phyloP scores from a whole-genome alignment of 2,113 vertebrate species.

The Microtus ochrogaster region DNA sequence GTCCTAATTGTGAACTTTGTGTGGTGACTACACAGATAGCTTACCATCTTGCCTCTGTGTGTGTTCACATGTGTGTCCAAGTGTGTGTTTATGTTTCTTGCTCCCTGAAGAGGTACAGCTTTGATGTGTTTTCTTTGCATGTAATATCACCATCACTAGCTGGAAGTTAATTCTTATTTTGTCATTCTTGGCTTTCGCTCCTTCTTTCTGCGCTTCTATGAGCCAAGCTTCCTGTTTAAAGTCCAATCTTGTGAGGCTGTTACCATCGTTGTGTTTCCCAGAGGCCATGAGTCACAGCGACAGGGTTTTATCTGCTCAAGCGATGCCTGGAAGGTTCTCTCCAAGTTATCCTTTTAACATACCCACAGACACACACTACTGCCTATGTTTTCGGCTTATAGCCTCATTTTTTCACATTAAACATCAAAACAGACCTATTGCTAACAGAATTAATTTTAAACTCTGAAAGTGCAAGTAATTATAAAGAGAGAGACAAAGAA shows the following conservation, averaged over 20 bases:
- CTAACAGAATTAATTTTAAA: conserved; percentile 55
- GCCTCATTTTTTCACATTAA: neutral
- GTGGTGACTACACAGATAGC: neutral
- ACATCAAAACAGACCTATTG: neutral
- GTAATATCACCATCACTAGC: neutral
- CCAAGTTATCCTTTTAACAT: neutral
- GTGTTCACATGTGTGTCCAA: neutral
- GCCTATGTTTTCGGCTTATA: neutral
- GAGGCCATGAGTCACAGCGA: neutral
- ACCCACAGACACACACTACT: neutral
- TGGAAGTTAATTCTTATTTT: conserved; percentile 41
- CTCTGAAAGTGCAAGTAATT: conserved; percentile 33
- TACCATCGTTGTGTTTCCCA: neutral
- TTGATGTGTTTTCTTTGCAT: neutral
- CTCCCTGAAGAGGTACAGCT: conserved; percentile 6
- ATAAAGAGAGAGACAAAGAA: conserved; percentile 36
- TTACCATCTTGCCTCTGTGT: conserved; percentile 32
- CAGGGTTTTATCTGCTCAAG: neutral
- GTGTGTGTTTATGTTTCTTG: conserved; percentile 6
- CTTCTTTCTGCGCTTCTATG: conserved; percentile 6
- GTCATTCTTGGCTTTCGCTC: neutral
- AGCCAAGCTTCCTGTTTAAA: conserved; percentile 37
- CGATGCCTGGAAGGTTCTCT: neutral
- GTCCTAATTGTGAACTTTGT: neutral
- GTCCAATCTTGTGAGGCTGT: neutral